phyloP scores from a whole-genome alignment of 2,113 vertebrate species.

The Pedionomus torquatus region DNA sequence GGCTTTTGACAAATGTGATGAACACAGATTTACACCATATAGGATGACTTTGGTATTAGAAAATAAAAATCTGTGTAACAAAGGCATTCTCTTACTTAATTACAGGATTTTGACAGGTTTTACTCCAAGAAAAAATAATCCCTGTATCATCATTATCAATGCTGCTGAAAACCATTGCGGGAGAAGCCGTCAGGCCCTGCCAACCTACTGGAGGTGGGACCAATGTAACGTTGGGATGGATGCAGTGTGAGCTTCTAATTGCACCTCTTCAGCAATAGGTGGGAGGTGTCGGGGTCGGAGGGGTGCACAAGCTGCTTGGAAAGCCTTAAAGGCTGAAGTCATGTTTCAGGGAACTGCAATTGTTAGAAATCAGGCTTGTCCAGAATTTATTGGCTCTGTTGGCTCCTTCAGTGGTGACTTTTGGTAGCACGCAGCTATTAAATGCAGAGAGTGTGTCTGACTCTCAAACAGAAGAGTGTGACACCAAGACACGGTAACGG shows the following conservation, averaged over 20 bases:
- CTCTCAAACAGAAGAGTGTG: not conserved
- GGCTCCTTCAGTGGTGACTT: not conserved
- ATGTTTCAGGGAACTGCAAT: not conserved
- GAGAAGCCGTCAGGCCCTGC: not conserved
- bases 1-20: not conserved
- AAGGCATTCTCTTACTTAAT: not conserved
- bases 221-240: not conserved
- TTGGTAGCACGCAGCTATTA: not conserved
- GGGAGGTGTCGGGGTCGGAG: accelerated
- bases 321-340: not conserved
- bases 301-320: not conserved
- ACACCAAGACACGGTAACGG: not conserved
- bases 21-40: not conserved
- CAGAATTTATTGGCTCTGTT: not conserved
- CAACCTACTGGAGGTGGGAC: accelerated
- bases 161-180: not conserved
- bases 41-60: not conserved
- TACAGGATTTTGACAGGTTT: not conserved
- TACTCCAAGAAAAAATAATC: not conserved
- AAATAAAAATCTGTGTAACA: not conserved
- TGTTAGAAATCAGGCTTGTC: not conserved
- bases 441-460: not conserved
- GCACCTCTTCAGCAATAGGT: not conserved
- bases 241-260: not conserved
- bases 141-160: not conserved